Evolutionary conservation across 2,113 vertebrate genomes (phyloP).

Genomic region (Coregonus clupeaformis): DNA sequence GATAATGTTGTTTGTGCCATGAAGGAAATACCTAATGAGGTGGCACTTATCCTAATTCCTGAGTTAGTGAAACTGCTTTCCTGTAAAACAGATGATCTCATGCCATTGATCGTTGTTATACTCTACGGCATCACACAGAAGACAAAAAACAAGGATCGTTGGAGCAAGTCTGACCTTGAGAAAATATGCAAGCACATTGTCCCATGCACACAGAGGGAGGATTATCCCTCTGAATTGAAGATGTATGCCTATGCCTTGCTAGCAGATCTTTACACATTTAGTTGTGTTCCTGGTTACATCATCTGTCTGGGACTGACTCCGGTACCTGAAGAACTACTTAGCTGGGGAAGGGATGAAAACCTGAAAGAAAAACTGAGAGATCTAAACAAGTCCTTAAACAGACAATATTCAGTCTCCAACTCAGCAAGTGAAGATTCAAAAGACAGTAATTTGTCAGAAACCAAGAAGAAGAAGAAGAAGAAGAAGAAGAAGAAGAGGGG

Average conservation of each 20-base stretch:
- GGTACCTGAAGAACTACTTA: constrained; percentile 52
- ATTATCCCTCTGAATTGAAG: no score
- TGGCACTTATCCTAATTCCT: no score
- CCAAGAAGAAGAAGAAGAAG: constrained; percentile 48
- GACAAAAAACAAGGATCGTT: no score
- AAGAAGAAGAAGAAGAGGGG: constrained; percentile 33
- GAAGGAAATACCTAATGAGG: no score
- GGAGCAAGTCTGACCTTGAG: no score
- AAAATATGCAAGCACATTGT: neutral
- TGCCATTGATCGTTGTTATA: no score
- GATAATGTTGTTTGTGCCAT: no score
- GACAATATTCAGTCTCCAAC: no score
- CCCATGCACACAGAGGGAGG: neutral
- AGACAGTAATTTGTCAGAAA: neutral
- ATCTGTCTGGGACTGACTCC: constrained; percentile 27
- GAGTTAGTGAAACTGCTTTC: no score
- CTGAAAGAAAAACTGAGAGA: constrained; percentile 47
- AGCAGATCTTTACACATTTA: constrained; percentile 33
- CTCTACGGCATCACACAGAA: no score
- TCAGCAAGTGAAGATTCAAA: neutral
- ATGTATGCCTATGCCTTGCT: constrained; percentile 19
- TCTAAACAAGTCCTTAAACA: constrained; percentile 26
- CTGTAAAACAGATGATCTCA: constrained; percentile 1
- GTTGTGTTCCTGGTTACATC: constrained; percentile 21
- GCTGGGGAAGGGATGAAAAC: constrained; percentile 34